A percentile compares a stretch with the other conserved stretches of the same genome.
Conservation (phyloP, 2,888 invertebrate species). For the Ophraella communa region DNA sequence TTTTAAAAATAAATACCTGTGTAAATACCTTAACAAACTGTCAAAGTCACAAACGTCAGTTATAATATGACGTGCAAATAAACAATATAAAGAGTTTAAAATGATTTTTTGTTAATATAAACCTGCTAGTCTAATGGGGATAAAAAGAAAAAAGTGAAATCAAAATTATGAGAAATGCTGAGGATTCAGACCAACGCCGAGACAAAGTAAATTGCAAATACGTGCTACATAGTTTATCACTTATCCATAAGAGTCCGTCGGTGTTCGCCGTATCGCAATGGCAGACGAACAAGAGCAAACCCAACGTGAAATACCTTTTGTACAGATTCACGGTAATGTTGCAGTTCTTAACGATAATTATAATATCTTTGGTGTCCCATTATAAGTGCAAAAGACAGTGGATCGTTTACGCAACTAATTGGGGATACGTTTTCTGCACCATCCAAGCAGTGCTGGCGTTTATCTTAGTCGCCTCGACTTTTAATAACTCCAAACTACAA, state of each 20-base stretch:
- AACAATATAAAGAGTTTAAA: no score
- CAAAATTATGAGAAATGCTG: not conserved
- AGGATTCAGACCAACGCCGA: not conserved
- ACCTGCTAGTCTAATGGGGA: no score
- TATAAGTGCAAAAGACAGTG: constrained; percentile 60
- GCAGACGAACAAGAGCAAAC: constrained; percentile 61
- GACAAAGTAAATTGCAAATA: not conserved
- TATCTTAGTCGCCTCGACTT: constrained; percentile 44
- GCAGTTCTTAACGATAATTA: constrained; percentile 56
- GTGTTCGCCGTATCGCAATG: constrained; percentile 61
- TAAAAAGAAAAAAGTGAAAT: no score
- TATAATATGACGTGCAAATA: no score
- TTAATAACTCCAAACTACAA: constrained; percentile 33
- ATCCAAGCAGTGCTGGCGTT: constrained; percentile 63
- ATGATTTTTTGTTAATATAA: no score
- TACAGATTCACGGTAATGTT: constrained; percentile 66
- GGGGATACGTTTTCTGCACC: constrained; percentile 69
- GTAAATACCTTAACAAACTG: no score
- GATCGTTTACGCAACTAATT: constrained; percentile 77
- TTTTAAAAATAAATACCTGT: no score
- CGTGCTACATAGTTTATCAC: constrained; percentile 1
- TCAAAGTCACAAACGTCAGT: no score
- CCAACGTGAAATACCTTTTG: constrained; percentile 60
- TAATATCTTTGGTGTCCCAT: constrained; percentile 56
- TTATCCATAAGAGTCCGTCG: not conserved